Evolutionary conservation across 2,888 invertebrate genomes (phyloP).

Genomic region (Idaea biselata): DNA sequence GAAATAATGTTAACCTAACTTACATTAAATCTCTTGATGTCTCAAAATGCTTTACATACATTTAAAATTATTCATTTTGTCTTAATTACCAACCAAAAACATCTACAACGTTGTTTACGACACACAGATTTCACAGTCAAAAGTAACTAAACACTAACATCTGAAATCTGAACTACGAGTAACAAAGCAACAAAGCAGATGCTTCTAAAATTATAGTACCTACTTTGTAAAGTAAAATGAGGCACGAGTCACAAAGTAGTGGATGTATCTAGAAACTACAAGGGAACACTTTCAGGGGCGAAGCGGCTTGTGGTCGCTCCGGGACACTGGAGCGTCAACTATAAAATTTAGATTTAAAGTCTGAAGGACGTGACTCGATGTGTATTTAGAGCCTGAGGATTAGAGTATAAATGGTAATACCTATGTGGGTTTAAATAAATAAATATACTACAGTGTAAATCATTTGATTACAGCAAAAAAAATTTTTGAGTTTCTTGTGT

Average conservation of each 20-base stretch:
- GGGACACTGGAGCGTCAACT: constrained; percentile 9
- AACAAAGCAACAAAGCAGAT: constrained; percentile 2
- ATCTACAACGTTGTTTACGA: background rate
- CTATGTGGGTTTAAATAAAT: background rate
- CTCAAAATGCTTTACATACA: no score
- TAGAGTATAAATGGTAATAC: background rate
- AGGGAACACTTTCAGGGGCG: constrained; percentile 43
- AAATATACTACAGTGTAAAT: no score
- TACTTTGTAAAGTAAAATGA: constrained; percentile 40
- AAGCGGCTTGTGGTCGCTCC: constrained; percentile 30
- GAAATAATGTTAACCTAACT: no score
- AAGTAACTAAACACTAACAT: background rate
- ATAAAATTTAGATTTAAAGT: constrained; percentile 3
- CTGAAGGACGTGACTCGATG: background rate
- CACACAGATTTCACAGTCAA: background rate
- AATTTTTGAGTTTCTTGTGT: no score
- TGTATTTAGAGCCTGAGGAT: background rate
- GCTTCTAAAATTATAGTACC: constrained; percentile 24
- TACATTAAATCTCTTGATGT: no score
- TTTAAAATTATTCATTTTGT: no score
- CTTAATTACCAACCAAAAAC: no score
- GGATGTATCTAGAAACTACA: constrained; percentile 34
- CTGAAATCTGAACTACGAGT: background rate
- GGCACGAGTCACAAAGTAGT: constrained; percentile 36
- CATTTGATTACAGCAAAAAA: no score